phyloP scores from a whole-genome alignment of 1,140 invertebrate genomes.

The Calephelis virginiensis region DNA sequence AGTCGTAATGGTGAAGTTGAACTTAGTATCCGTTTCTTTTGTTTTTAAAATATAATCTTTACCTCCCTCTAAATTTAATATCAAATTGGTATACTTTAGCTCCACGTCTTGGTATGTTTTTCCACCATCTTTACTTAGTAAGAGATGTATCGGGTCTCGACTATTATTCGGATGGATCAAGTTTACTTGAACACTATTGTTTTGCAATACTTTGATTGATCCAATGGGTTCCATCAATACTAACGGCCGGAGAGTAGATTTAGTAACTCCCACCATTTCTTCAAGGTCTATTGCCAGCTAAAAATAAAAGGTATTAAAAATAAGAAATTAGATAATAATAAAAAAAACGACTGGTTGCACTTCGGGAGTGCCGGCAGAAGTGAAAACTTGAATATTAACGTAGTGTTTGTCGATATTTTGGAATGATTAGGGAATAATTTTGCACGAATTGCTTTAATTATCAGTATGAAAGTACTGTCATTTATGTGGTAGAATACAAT shows the following conservation, averaged over 20 bases:
- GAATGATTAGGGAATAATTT: no score
- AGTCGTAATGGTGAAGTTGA: conserved; percentile 68
- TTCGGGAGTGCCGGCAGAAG: no score
- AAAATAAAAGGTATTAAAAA: conserved; percentile 23
- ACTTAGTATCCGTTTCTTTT: conserved; percentile 71
- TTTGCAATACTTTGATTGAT: conserved; percentile 67
- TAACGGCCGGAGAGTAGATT: conserved; percentile 45
- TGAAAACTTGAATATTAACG: no score
- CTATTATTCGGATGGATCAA: conserved; percentile 61
- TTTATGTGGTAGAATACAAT: no score
- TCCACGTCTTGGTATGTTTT: conserved; percentile 58
- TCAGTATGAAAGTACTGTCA: no score
- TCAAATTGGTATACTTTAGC: conserved; percentile 61
- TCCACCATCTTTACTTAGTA: conserved; percentile 67
- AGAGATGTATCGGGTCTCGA: conserved; percentile 63
- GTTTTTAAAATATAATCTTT: conserved; percentile 72
- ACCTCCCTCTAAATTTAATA: conserved; percentile 64
- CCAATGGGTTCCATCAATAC: conserved; percentile 67
- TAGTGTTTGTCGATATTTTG: no score
- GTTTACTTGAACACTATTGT: conserved; percentile 71
- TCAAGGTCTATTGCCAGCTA: conserved; percentile 35
- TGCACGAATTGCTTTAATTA: no score
- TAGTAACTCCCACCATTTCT: conserved; percentile 33
- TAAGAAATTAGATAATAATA: background rate
- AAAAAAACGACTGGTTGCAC: background rate